These are phyloP conservation scores for Cynoglossus semilaevis DNA, from an alignment of 2,113 vertebrate genomes.

Conservation along the genomic window DNA sequence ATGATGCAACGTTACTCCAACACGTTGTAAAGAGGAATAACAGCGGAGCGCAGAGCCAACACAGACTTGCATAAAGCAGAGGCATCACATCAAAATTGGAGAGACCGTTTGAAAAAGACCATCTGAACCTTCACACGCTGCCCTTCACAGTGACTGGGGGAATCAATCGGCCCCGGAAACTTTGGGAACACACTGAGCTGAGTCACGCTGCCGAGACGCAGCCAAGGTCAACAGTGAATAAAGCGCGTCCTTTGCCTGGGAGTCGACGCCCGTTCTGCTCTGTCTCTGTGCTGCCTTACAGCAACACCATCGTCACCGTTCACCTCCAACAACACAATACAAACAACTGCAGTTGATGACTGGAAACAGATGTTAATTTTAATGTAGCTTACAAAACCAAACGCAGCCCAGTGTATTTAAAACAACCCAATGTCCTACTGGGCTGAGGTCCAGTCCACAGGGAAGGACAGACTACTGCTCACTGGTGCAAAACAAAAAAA, in stretches of 20 bases:
- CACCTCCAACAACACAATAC: constrained; percentile 57
- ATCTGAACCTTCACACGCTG: constrained; percentile 37
- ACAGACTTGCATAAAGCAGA: constrained; percentile 22
- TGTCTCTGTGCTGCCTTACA: constrained; percentile 35
- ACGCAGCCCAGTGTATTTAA: too few relatives aligned
- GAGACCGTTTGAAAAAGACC: constrained; percentile 38
- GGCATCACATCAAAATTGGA: constrained; percentile 34
- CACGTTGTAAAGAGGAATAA: constrained; percentile 51
- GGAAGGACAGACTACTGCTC: constrained; percentile 60
- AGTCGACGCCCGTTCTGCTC: constrained; percentile 47
- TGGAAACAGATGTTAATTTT: constrained; percentile 57
- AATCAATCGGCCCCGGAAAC: constrained; percentile 58
- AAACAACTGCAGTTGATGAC: constrained; percentile 60
- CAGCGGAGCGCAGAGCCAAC: constrained; percentile 21
- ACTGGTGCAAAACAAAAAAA: constrained; percentile 70
- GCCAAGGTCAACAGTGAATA: constrained; percentile 60
- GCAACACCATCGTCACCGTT: constrained; percentile 52
- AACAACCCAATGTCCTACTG: constrained; percentile 51
- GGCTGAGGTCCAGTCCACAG: constrained; percentile 58
- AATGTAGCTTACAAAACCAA: neutral
- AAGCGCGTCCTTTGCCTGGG: constrained; percentile 21
- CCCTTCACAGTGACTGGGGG: constrained; percentile 48
- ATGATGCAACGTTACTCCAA: constrained; percentile 60
- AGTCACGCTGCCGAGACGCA: constrained; percentile 30
- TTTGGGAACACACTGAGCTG: constrained; percentile 43